Evolutionary conservation across 1,140 invertebrate species (phyloP).

Genomic region (Eciton burchellii): DNA sequence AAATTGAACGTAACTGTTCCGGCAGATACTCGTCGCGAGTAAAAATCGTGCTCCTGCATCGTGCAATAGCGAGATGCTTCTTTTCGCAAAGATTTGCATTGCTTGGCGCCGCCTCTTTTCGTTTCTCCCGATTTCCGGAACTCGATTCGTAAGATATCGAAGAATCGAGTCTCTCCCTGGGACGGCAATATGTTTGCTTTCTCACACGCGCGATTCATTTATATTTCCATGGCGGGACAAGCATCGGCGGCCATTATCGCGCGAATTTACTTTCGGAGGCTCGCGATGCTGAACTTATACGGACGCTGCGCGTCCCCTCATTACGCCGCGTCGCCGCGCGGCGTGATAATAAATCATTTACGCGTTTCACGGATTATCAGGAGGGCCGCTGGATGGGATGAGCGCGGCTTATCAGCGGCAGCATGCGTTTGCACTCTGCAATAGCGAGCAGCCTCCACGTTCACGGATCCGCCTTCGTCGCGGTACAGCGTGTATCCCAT

Average conservation of each 20-base stretch:
- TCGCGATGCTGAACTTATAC: constrained; percentile 4
- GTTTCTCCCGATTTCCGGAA: too few species aligned
- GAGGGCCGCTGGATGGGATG: constrained; percentile 55
- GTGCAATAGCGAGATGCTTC: too few species aligned
- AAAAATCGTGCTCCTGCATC: too few species aligned
- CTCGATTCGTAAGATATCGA: neutral
- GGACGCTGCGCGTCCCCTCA: constrained; percentile 6
- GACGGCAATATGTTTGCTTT: neutral
- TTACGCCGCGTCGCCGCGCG: too few species aligned
- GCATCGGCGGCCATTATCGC: constrained; percentile 39
- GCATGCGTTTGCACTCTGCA: constrained; percentile 78
- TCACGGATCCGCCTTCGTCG: constrained; percentile 25
- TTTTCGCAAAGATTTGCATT: too few species aligned
- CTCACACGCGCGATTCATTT: constrained; percentile 11
- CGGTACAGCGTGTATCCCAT: neutral
- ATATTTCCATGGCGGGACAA: constrained; percentile 24
- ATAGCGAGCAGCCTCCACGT: constrained; percentile 43
- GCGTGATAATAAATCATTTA: constrained; percentile 72
- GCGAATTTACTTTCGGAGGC: constrained; percentile 55
- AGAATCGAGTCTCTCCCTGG: neutral
- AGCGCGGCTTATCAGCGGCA: constrained; percentile 71
- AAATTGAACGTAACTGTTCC: too few species aligned
- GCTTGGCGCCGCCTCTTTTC: too few species aligned
- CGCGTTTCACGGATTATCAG: constrained; percentile 71
- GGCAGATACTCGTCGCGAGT: too few species aligned